Conservation (phyloP, 2,797 vertebrate genomes). For the Melanotaenia trifasciata region DNA sequence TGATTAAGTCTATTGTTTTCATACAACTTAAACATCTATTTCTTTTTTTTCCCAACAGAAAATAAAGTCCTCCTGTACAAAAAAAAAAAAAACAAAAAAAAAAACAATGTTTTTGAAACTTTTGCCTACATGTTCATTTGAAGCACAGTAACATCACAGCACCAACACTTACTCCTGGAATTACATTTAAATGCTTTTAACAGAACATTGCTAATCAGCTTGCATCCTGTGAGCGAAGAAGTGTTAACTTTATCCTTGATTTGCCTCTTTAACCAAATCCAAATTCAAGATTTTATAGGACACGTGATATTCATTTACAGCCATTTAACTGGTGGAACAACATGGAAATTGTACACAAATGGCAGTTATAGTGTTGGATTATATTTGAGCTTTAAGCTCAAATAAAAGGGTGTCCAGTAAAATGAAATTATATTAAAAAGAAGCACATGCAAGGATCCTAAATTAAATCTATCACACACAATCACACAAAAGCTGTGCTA, state of each 20-base stretch:
- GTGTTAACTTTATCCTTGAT: background rate
- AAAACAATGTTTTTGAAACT: conserved; percentile 31
- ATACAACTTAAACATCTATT: conserved; percentile 64
- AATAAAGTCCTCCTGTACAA: conserved; percentile 77
- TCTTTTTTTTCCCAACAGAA: conserved; percentile 59
- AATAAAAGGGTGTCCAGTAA: background rate
- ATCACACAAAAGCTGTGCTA: conserved; percentile 12
- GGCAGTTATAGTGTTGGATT: background rate
- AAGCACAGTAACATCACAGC: conserved; percentile 64
- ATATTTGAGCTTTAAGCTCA: conserved; percentile 15
- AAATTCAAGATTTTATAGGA: conserved; percentile 11
- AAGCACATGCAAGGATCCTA: conserved; percentile 46
- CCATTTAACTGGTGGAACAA: conserved; percentile 15
- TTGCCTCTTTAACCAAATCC: conserved; percentile 6
- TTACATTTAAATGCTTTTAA: conserved; percentile 53
- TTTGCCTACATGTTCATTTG: conserved; percentile 42
- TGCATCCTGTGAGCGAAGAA: conserved; percentile 28
- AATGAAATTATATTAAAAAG: conserved; percentile 20
- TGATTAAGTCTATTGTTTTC: conserved; percentile 51
- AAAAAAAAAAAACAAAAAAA: conserved; percentile 43
- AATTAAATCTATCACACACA: conserved; percentile 11
- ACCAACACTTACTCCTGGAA: conserved; percentile 57
- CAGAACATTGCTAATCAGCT: conserved; percentile 33
- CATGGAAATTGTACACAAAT: conserved; percentile 21
- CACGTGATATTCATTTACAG: conserved; percentile 16